These are phyloP conservation scores for Leptopilina syphax DNA, from an alignment of 2,888 invertebrate species.

Conservation along the genomic window DNA sequence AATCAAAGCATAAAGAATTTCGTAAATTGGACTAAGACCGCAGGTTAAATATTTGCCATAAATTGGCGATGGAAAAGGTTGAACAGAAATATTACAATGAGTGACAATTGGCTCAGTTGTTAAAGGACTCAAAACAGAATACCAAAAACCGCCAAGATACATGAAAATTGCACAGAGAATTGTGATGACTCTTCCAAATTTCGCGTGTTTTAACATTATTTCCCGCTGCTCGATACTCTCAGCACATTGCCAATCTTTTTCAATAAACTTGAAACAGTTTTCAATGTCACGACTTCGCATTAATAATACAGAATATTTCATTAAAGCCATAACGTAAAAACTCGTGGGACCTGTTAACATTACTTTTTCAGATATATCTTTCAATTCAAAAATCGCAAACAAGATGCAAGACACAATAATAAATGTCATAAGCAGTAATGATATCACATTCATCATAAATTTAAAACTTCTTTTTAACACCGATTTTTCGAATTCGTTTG, in stretches of 20 bases:
- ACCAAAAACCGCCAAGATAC: constrained; percentile 60
- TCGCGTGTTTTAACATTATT: constrained; percentile 56
- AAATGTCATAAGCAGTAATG: neutral
- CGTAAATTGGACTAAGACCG: constrained; percentile 64
- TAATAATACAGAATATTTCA: constrained; percentile 32
- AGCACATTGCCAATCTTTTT: constrained; percentile 41
- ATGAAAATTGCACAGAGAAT: constrained; percentile 59
- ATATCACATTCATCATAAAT: neutral
- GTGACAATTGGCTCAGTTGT: constrained; percentile 31
- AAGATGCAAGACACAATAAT: constrained; percentile 4
- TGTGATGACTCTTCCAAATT: constrained; percentile 58
- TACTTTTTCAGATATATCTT: neutral
- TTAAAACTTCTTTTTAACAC: neutral
- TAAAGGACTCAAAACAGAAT: constrained; percentile 48
- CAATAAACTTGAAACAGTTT: constrained; percentile 43
- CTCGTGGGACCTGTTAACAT: constrained; percentile 1
- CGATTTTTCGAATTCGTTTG: neutral
- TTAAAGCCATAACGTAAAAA: constrained; percentile 35
- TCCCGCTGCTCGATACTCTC: constrained; percentile 23
- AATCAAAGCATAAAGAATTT: constrained; percentile 66
- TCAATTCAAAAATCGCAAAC: neutral
- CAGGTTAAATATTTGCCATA: constrained; percentile 64
- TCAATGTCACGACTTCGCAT: constrained; percentile 36
- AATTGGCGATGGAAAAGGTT: constrained; percentile 64
- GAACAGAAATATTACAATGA: constrained; percentile 29